These are phyloP conservation scores for Dicerorhinus sumatrensis DNA, from an alignment of 2,113 vertebrate species.

Conservation along the genomic window DNA sequence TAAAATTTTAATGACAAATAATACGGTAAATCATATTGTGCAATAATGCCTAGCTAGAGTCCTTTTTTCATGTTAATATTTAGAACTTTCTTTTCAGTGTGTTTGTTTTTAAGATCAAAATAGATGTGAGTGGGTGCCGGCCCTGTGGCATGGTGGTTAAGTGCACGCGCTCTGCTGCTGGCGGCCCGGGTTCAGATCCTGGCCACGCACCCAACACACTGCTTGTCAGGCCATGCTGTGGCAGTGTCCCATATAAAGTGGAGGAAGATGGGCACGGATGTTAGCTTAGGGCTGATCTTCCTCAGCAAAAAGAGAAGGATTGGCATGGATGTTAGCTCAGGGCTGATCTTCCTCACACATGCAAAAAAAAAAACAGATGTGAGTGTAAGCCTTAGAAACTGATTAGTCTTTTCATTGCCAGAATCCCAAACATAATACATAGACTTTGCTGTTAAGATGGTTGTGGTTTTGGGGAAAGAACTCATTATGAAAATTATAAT, in stretches of 20 bases:
- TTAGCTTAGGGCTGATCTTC: too few species aligned
- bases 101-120: background rate
- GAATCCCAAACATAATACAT: background rate
- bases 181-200: too few species aligned
- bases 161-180: too few species aligned
- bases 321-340: too few species aligned
- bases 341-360: too few species aligned
- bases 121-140: background rate
- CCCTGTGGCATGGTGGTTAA: too few species aligned
- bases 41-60: background rate
- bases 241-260: too few species aligned
- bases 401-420: slow-evolving; percentile 15
- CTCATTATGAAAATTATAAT: slow-evolving; percentile 10
- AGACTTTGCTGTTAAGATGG: background rate
- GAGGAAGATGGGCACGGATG: too few species aligned
- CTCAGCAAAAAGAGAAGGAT: too few species aligned
- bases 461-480: background rate
- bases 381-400: background rate
- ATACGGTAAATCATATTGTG: background rate
- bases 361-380: background rate
- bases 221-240: too few species aligned
- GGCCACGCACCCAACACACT: too few species aligned
- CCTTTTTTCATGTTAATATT: slow-evolving; percentile 12
- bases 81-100: slow-evolving; percentile 6
- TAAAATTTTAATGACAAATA: slow-evolving; percentile 40